Evolutionary conservation across 2,888 invertebrate species (phyloP), one percentile per base, ranked within the genome.

Genomic region (Koerneria pararmatus): DNA sequence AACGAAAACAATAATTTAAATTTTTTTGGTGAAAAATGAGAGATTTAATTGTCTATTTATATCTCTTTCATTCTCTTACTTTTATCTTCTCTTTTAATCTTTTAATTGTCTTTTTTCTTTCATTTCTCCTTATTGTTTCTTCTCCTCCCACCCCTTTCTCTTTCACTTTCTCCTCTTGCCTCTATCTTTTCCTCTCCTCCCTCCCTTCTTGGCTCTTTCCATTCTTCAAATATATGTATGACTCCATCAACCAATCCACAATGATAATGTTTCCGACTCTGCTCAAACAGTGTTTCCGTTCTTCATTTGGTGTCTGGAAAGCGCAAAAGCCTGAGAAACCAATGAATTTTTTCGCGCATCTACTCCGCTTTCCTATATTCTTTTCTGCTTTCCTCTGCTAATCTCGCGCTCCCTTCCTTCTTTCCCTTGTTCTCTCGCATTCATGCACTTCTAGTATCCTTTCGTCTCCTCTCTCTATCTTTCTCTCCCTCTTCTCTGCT

Each of bases 381-480:
- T n/a, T n/a, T n/a, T n/a, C n/a, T n/a, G n/a, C n/a, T n/a, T n/a
- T n/a, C n/a, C n/a, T n/a, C n/a, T n/a, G n/a, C n/a, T n/a, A n/a
- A n/a, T n/a, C n/a, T n/a, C n/a, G n/a, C 48, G 24, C 49, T 62
- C 53, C 53, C 31, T 15, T n/a, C 15, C 49, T 58, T 22, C 27
- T 58, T 32, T 32, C 34, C 19, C 19, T 37, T 41, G 35, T 27
- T 32, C 3, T 15, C 56, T 37, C 15, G 37, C 24, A 37, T 11
- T 27, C n/a, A n/a, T n/a, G n/a, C n/a, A n/a, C n/a, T n/a, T n/a
- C 56, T 56, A 57, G 35, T 57, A 49, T 51, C 27, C 49, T 15
- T 63, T 8, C 56, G 24, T 22, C 6, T 61, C n/a, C 35, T 59
- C 60, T 53, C 54, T 58, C 29, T 69, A 48, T 63, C 63, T 56